Evolutionary conservation across 92 coral and sea anemone genomes (phyloP).

Genomic region (Epizoanthus ramosus): DNA sequence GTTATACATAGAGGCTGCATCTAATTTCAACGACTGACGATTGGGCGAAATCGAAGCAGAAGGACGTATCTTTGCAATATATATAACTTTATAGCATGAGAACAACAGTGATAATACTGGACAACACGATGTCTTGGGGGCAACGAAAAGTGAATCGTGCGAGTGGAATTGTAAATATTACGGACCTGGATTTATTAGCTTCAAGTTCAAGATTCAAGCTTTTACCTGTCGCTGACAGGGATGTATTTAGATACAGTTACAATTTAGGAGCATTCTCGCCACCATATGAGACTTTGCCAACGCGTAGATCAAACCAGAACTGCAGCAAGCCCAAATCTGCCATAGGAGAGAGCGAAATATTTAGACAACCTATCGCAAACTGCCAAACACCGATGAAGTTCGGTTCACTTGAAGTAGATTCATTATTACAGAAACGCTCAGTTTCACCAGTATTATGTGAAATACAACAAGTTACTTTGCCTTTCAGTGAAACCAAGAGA

Average conservation of each 20-base stretch:
- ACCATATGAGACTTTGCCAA: not conserved
- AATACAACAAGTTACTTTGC: not conserved
- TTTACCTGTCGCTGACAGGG: not conserved
- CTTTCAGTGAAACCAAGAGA: not conserved
- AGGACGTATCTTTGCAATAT: not conserved
- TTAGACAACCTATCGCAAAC: not conserved
- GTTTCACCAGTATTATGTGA: not conserved
- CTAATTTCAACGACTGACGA: not conserved
- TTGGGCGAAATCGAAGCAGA: not conserved
- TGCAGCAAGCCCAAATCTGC: not conserved
- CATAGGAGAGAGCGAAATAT: not conserved
- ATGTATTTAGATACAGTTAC: constrained; percentile 53
- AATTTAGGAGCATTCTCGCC: constrained; percentile 44
- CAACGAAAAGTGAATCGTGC: not conserved
- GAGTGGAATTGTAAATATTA: not conserved
- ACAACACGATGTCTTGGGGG: not conserved
- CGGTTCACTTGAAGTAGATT: not conserved
- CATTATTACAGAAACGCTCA: not conserved
- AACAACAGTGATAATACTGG: not conserved
- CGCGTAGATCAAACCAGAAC: not conserved
- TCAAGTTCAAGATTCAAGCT: not conserved
- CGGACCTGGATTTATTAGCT: not conserved
- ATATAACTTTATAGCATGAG: not conserved
- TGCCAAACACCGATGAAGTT: not conserved
- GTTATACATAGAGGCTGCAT: not conserved